Evolutionary conservation across 2,113 vertebrate species (phyloP), one percentile per base, ranked within the genome.

Genomic region (Pelodiscus sinensis): DNA sequence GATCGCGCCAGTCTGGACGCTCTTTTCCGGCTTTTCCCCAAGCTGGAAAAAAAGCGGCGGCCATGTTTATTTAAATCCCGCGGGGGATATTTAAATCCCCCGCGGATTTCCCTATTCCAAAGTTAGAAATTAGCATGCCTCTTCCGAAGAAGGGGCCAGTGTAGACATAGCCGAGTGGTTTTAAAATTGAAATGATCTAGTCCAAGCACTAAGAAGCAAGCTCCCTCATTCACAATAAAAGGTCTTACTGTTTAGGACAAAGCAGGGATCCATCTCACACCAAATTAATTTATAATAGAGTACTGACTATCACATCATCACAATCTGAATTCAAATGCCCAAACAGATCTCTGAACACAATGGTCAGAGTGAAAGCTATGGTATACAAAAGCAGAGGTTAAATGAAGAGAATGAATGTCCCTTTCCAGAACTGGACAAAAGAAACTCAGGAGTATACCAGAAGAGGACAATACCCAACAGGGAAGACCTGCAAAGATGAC

Each of bases 311-410:
- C 62, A 18, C 0, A 1, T 3, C 57, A 85, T 31, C 60, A 75
- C 65, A 91, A 15, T 21, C 31, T 21, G 78, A 73, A 65, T 52
- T 27, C 38, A 35, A 21, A 71, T 75, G 88, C 93, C 85, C 80
- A 55, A 86, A 58, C n/a, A 79, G 44, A 13, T 18, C 83, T 93
- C 81, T 44, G 54, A 81, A 82, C 50, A 79, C 79, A 81, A n/a
- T 0, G 7, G 65, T 79, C n/a, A 75, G 55, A 93, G 56, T 51
- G 81, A 90, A 90, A 89, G 50, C 90, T 62, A 60, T 55, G 75
- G 54, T 77, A 94, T 25, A 84, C 81, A 86, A 91, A 92, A 93
- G 52, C 51, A 92, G 81, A 71, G 56, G 38, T 24, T 81, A 84
- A 78, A 84, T n/a, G 79, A 84, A 92, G 27, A 25, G 2, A 1